Percentiles rank a stretch among this genome's conserved stretches.
These are phyloP conservation scores for Campoletis sonorensis DNA, from an alignment of 1,140 invertebrate species.

Conservation along the genomic window DNA sequence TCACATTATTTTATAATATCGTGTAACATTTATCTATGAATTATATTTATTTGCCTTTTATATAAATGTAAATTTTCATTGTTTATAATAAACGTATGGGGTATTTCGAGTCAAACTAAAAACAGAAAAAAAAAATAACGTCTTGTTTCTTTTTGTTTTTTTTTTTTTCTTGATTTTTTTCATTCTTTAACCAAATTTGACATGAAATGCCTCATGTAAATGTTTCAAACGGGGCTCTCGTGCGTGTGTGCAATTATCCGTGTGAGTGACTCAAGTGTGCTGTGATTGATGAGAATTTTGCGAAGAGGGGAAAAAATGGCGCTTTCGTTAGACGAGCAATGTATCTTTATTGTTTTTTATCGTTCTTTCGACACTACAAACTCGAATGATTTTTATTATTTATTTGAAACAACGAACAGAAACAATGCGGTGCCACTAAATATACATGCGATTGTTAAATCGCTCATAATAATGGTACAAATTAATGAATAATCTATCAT, in stretches of 20 bases:
- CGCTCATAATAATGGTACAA: neutral
- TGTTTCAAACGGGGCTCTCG: neutral
- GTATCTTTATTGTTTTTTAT: constrained; percentile 1
- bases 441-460: neutral
- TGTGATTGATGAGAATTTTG: neutral
- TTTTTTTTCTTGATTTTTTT: neutral
- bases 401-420: neutral
- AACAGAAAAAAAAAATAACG: neutral
- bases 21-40: constrained; percentile 1
- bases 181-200: neutral
- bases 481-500: neutral
- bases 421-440: neutral
- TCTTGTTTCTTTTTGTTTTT: neutral
- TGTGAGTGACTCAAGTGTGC: neutral
- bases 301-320: neutral
- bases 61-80: neutral
- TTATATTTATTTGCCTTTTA: constrained; percentile 6
- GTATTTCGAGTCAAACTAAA: neutral
- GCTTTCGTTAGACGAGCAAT: constrained; percentile 27
- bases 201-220: neutral
- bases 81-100: neutral
- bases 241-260: neutral
- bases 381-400: neutral
- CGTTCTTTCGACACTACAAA: neutral
- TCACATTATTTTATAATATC: constrained; percentile 48